Evolutionary conservation across 2,888 invertebrate species (phyloP).

Genomic region (Mythimna lalbum): DNA sequence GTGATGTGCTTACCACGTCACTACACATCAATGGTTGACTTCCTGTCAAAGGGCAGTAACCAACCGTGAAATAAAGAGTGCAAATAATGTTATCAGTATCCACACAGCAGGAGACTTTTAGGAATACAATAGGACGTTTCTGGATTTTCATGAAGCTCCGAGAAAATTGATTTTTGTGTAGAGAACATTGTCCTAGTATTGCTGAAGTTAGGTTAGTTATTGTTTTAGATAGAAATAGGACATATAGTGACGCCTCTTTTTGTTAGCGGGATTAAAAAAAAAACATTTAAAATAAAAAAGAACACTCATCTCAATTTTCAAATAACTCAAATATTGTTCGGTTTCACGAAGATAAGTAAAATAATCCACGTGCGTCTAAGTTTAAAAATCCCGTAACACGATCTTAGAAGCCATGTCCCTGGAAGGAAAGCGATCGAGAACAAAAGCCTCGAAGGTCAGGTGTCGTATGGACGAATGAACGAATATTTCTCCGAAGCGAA

Average conservation of each 20-base stretch:
- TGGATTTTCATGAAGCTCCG: conserved; percentile 41
- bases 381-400: conserved; percentile 55
- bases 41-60: conserved; percentile 49
- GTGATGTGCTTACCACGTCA: conserved; percentile 60
- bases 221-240: conserved; percentile 4
- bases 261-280: background rate
- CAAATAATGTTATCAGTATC: conserved; percentile 63
- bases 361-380: conserved; percentile 12
- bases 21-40: conserved; percentile 59
- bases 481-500: conserved; percentile 68
- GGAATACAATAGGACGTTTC: conserved; percentile 43
- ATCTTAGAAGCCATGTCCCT: conserved; percentile 56
- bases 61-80: conserved; percentile 64
- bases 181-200: conserved; percentile 29
- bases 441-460: conserved; percentile 66
- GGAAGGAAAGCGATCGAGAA: conserved; percentile 66
- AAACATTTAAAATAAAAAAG: background rate
- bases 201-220: background rate
- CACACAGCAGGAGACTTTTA: conserved; percentile 44
- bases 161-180: conserved; percentile 52
- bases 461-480: conserved; percentile 73
- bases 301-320: background rate
- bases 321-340: background rate
- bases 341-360: background rate
- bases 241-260: background rate